Conservation (phyloP, 2,797 vertebrate genomes). For the Gambusia yucatana region DNA sequence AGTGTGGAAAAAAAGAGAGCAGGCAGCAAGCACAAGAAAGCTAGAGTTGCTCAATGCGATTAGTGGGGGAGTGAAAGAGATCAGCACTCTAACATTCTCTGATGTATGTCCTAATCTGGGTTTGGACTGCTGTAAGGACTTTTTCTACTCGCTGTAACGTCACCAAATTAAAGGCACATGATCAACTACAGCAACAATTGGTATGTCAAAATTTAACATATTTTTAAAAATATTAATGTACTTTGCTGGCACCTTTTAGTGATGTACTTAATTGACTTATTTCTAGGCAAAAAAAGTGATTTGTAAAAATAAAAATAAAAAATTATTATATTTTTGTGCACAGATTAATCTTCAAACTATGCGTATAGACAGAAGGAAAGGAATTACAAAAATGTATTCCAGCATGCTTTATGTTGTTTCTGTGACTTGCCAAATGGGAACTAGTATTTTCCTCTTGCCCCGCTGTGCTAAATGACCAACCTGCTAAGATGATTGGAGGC, state of each 20-base stretch:
- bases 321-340: slow-evolving; percentile 1
- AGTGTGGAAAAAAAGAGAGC: slow-evolving; percentile 38
- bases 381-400: slow-evolving; percentile 11
- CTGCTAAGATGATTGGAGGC: slow-evolving; percentile 68
- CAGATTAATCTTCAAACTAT: background rate
- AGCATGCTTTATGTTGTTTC: slow-evolving; percentile 26
- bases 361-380: slow-evolving; percentile 9
- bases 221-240: background rate
- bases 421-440: slow-evolving; percentile 66
- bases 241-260: background rate
- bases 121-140: slow-evolving; percentile 41
- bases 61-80: slow-evolving; percentile 71
- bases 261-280: background rate
- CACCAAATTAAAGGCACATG: slow-evolving; percentile 65
- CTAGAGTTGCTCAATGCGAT: slow-evolving; percentile 71
- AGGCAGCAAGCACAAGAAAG: slow-evolving; percentile 51
- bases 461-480: slow-evolving; percentile 68
- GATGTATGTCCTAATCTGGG: slow-evolving; percentile 74
- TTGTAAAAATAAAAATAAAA: background rate
- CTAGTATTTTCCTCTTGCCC: slow-evolving; percentile 61
- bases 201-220: background rate
- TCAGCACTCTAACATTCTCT: slow-evolving; percentile 64
- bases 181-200: slow-evolving; percentile 10
- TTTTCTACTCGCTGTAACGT: slow-evolving; percentile 52
- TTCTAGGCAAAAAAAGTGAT: background rate